These are phyloP conservation scores for Euschistus heros DNA, from an alignment of 1,140 invertebrate genomes.

Conservation along the genomic window DNA sequence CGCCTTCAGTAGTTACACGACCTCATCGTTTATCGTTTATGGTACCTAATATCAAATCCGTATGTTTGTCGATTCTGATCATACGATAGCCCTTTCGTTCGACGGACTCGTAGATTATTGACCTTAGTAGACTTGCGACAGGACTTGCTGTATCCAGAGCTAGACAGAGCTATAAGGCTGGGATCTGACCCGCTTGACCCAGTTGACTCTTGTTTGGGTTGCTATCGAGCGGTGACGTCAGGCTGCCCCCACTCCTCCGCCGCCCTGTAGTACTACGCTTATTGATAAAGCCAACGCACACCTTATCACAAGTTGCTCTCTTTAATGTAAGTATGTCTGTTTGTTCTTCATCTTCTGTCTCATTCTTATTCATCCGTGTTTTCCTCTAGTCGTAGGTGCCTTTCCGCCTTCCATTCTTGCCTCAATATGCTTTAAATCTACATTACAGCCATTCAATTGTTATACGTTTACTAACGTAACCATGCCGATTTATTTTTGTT, in stretches of 20 bases:
- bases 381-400: not conserved
- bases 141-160: no score
- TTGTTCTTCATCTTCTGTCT: not conserved
- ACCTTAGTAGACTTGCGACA: no score
- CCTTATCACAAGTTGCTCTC: slow-evolving; percentile 1
- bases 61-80: no score
- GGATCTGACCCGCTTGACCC: not conserved
- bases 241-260: not conserved
- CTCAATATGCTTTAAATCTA: not conserved
- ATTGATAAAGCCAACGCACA: slow-evolving; percentile 5
- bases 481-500: no score
- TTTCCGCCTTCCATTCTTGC: not conserved
- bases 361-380: not conserved
- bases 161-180: not conserved
- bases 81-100: no score
- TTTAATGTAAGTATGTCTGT: not conserved
- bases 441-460: no score
- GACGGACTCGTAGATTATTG: no score
- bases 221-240: slow-evolving; percentile 26
- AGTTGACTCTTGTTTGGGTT: slow-evolving; percentile 38
- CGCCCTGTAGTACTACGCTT: slow-evolving; percentile 13
- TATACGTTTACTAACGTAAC: no score
- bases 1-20: no score
- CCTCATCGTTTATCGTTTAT: no score
- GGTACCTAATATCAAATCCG: no score